A percentile compares a stretch with the other conserved stretches of the same genome.
Evolutionary conservation across 2,888 invertebrate species (phyloP).

Genomic region (Xestoiulus laeticollis): DNA sequence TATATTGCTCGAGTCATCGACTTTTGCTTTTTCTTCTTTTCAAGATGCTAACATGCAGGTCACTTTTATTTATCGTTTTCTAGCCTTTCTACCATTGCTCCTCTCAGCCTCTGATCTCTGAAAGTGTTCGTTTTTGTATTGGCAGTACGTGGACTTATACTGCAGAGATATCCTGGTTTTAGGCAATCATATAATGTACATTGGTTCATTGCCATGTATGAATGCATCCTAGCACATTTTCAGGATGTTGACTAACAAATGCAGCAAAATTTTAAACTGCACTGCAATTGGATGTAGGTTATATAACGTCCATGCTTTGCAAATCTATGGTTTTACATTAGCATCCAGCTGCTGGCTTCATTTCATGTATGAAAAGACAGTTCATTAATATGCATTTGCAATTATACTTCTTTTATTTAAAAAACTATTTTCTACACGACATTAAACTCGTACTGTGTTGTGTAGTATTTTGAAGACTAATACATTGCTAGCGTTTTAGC

Average conservation of each 20-base stretch:
- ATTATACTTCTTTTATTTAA: no score
- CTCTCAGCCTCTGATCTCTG: background rate
- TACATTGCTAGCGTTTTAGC: no score
- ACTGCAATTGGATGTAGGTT: background rate
- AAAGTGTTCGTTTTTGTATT: background rate
- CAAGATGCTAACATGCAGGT: background rate
- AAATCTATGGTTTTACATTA: background rate
- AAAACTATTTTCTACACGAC: no score
- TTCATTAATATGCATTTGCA: no score
- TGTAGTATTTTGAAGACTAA: no score
- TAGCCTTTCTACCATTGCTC: background rate
- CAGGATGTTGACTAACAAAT: background rate
- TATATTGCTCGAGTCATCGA: background rate
- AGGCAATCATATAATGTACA: background rate
- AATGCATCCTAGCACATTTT: background rate
- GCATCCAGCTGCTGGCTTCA: no score
- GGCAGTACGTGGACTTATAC: background rate
- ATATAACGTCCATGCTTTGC: background rate
- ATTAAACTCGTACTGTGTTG: no score
- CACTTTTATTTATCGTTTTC: conserved; percentile 6
- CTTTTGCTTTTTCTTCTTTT: background rate
- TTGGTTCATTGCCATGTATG: background rate
- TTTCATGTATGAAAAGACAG: no score
- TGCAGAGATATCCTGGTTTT: background rate
- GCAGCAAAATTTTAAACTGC: background rate